Evolutionary conservation across 1,140 invertebrate genomes (phyloP).

Genomic region (Aphelinus certus): DNA sequence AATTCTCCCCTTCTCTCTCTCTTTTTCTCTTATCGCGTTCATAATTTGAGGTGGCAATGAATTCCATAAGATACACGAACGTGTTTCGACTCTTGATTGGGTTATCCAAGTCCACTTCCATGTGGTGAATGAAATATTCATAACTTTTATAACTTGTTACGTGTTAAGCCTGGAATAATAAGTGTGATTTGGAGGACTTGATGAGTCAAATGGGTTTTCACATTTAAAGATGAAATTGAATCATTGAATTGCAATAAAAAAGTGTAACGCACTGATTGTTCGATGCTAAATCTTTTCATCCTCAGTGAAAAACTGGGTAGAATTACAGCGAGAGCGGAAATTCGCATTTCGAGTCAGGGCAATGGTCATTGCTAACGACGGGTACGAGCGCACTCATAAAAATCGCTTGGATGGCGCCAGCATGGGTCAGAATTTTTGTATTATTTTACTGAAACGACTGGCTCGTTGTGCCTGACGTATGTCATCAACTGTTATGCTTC

Average conservation of each 20-base stretch:
- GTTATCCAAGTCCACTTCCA: too few species aligned
- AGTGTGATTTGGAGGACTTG: not conserved
- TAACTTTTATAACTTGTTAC: too few species aligned
- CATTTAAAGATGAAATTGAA: not conserved
- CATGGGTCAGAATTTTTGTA: conserved; percentile 3
- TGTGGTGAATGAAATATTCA: too few species aligned
- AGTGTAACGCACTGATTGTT: not conserved
- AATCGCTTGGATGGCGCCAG: conserved; percentile 19
- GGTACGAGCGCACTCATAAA: conserved; percentile 16
- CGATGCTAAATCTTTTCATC: conserved; percentile 1
- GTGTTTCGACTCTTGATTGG: too few species aligned
- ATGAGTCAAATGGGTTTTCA: not conserved
- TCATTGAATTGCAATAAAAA: not conserved
- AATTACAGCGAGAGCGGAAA: conserved; percentile 11
- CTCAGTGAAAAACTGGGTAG: not conserved
- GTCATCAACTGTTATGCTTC: conserved; percentile 18
- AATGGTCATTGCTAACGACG: conserved; percentile 30
- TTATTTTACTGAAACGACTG: conserved; percentile 23
- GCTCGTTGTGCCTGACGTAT: conserved; percentile 9
- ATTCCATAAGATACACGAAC: too few species aligned
- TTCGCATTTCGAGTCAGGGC: conserved; percentile 19
- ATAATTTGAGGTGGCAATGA: too few species aligned
- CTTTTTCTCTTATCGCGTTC: too few species aligned
- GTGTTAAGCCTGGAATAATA: too few species aligned
- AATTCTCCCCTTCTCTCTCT: too few species aligned